A percentile compares a stretch with the other conserved stretches of the same genome.
These are phyloP conservation scores for Panopea generosa DNA, from an alignment of 2,888 invertebrate species.

Conservation along the genomic window DNA sequence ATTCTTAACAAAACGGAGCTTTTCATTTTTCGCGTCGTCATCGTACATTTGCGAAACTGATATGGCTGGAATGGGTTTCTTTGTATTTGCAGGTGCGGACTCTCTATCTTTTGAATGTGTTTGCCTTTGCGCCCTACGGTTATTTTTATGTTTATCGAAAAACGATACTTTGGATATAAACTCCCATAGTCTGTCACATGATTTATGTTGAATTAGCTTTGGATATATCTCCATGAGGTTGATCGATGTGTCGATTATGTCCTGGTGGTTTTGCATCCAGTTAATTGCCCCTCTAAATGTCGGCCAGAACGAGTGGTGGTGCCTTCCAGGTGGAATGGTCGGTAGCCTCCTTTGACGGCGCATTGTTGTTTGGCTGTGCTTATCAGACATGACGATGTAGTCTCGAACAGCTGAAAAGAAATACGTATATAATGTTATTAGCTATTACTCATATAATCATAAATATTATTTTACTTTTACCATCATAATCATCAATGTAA, in stretches of 20 bases:
- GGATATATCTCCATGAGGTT: slow-evolving; percentile 53
- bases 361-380: not conserved
- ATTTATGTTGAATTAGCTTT: slow-evolving; percentile 46
- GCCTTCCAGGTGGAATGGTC: slow-evolving; percentile 13
- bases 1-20: not conserved
- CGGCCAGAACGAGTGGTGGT: slow-evolving; percentile 42
- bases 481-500: too few relatives aligned
- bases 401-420: slow-evolving; percentile 1
- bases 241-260: slow-evolving; percentile 43
- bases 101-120: too few relatives aligned
- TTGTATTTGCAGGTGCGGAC: not conserved
- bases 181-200: slow-evolving; percentile 26
- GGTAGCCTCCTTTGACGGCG: slow-evolving; percentile 36
- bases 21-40: not conserved
- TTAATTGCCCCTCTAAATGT: slow-evolving; percentile 45
- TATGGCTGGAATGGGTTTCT: slow-evolving; percentile 8
- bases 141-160: too few relatives aligned
- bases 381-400: not conserved
- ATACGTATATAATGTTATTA: too few relatives aligned
- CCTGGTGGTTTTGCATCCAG: slow-evolving; percentile 53
- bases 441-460: too few relatives aligned
- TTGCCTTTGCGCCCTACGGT: too few relatives aligned
- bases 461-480: too few relatives aligned
- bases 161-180: slow-evolving; percentile 21
- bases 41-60: not conserved